These are phyloP conservation scores for Phortica magna DNA, from an alignment of 2,888 invertebrate species.

Conservation along the genomic window DNA sequence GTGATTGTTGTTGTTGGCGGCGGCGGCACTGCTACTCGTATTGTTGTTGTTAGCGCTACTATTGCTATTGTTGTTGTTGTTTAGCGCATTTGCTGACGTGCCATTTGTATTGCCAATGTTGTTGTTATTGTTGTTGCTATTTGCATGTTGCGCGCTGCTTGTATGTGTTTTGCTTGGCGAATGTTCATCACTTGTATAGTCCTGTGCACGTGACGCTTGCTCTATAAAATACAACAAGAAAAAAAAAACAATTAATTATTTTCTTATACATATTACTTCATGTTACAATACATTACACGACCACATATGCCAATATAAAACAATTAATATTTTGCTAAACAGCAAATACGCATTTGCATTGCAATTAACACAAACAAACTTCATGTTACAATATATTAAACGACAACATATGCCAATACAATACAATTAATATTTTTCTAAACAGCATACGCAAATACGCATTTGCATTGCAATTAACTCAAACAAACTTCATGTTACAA, in stretches of 20 bases:
- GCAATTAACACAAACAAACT: too few species aligned
- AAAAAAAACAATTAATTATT: constrained; percentile 14
- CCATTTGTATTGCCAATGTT: constrained; percentile 24
- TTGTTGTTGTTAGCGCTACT: constrained; percentile 54
- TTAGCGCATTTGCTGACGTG: constrained; percentile 22
- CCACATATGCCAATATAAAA: too few species aligned
- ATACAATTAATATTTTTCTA: too few species aligned
- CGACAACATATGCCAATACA: too few species aligned
- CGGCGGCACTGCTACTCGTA: constrained; percentile 51
- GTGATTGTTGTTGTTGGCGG: constrained; percentile 26
- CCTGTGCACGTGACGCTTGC: constrained; percentile 71
- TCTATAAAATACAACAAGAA: constrained; percentile 57
- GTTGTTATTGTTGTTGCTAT: constrained; percentile 31
- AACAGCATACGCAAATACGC: too few species aligned
- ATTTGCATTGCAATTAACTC: too few species aligned
- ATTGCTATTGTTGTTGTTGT: constrained; percentile 41
- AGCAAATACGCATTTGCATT: too few species aligned
- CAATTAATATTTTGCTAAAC: too few species aligned
- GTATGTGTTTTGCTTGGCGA: constrained; percentile 68
- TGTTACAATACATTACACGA: too few species aligned
- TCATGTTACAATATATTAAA: too few species aligned
- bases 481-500: too few species aligned
- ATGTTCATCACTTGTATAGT: constrained; percentile 71
- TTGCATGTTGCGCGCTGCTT: constrained; percentile 33
- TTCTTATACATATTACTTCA: too few species aligned